These are phyloP conservation scores for Glyptemys insculpta DNA, from an alignment of 2,797 vertebrate genomes.

Conservation along the genomic window DNA sequence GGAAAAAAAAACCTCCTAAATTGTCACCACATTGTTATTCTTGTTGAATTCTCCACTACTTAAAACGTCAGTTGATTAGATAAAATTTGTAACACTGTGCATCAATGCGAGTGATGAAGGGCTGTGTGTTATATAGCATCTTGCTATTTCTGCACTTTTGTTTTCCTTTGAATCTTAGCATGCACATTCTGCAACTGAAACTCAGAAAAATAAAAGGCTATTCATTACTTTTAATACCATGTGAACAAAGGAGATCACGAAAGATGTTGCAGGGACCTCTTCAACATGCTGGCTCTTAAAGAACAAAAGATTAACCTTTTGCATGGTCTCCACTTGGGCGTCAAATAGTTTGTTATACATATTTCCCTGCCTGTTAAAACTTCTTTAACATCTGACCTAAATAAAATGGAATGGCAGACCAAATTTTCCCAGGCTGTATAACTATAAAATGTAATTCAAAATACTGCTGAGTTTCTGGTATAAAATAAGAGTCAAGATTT, in stretches of 20 bases:
- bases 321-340: slow-evolving; percentile 55
- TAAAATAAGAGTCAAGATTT: background rate
- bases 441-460: slow-evolving; percentile 7
- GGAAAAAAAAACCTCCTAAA: slow-evolving; percentile 73
- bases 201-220: slow-evolving; percentile 65
- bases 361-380: slow-evolving; percentile 68
- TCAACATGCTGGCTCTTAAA: slow-evolving; percentile 56
- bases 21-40: slow-evolving; percentile 84
- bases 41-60: slow-evolving; percentile 80
- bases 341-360: slow-evolving; percentile 61
- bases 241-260: slow-evolving; percentile 53
- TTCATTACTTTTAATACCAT: slow-evolving; percentile 58
- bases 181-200: slow-evolving; percentile 24
- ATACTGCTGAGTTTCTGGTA: background rate
- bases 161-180: slow-evolving; percentile 72
- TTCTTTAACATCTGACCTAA: slow-evolving; percentile 52
- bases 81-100: slow-evolving; percentile 74
- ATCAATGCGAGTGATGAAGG: slow-evolving; percentile 73
- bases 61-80: slow-evolving; percentile 81
- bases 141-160: slow-evolving; percentile 72
- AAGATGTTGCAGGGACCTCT: slow-evolving; percentile 67
- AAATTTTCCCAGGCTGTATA: background rate
- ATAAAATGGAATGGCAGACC: slow-evolving; percentile 31
- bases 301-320: slow-evolving; percentile 45
- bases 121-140: slow-evolving; percentile 51